phyloP scores from a whole-genome alignment of 1,140 invertebrate genomes.

The Drosophila mojavensis region DNA sequence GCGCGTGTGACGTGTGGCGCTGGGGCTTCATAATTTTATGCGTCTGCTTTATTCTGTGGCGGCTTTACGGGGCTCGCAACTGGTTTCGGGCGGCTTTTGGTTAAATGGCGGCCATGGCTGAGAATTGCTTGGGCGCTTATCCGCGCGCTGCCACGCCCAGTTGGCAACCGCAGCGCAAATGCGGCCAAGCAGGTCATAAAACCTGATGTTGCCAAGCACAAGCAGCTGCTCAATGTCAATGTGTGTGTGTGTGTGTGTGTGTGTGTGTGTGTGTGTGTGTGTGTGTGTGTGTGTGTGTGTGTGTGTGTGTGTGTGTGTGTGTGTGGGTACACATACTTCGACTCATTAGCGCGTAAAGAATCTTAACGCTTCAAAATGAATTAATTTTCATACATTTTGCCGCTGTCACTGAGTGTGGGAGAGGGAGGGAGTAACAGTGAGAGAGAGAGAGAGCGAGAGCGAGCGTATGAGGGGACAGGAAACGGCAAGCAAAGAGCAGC shows the following conservation, averaged over 20 bases:
- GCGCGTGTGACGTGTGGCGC: constrained; percentile 6
- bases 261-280: background rate
- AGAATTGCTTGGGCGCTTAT: constrained; percentile 9
- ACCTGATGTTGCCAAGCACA: constrained; percentile 59
- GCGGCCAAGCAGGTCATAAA: constrained; percentile 45
- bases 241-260: constrained; percentile 4
- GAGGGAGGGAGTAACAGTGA: background rate
- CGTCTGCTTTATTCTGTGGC: background rate
- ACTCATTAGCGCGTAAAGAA: constrained; percentile 80
- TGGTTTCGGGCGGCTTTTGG: constrained; percentile 4
- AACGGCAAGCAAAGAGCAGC: constrained; percentile 31
- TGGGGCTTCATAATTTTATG: constrained; percentile 3
- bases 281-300: constrained; percentile 7
- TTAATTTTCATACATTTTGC: constrained; percentile 80
- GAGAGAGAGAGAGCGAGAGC: background rate
- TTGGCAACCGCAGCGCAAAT: constrained; percentile 53
- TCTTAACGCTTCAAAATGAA: constrained; percentile 81
- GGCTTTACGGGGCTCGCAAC: constrained; percentile 16
- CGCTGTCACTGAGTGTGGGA: constrained; percentile 46
- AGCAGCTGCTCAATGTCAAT: constrained; percentile 32
- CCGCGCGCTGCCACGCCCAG: constrained; percentile 15
- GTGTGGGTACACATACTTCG: constrained; percentile 54
- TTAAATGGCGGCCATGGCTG: background rate
- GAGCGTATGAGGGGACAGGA: background rate
- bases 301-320: constrained; percentile 2